A percentile compares a stretch with the other conserved stretches of the same genome.
Evolutionary conservation across 1,140 invertebrate species (phyloP).

Genomic region (Procambarus clarkii): DNA sequence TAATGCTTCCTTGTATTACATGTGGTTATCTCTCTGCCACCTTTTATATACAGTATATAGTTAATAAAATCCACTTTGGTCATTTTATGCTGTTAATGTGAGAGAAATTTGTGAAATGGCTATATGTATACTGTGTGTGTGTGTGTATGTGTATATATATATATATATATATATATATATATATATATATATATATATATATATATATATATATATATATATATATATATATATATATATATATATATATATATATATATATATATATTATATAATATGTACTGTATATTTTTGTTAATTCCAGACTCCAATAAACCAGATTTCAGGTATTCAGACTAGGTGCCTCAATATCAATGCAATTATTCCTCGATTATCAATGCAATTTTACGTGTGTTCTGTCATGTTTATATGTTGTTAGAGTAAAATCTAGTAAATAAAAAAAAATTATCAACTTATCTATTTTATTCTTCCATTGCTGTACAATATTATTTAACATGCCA

Average conservation of each 20-base stretch:
- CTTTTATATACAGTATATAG: background rate
- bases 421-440: background rate
- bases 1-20: background rate
- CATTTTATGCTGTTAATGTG: background rate
- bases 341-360: conserved; percentile 61
- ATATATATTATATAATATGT: too few species aligned
- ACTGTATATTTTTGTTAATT: conserved; percentile 30
- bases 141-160: too few species aligned
- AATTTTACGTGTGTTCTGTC: conserved; percentile 21
- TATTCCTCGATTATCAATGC: conserved; percentile 58
- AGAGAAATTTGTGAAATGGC: background rate
- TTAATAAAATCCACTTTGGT: background rate
- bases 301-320: background rate
- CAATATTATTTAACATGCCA: too few species aligned
- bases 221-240: too few species aligned
- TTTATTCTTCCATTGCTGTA: too few species aligned
- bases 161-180: too few species aligned
- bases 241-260: too few species aligned
- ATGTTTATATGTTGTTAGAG: conserved; percentile 30
- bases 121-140: too few species aligned
- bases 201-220: too few species aligned
- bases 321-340: conserved; percentile 52
- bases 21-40: background rate
- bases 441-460: background rate
- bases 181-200: too few species aligned